These are phyloP conservation scores for Chelonia mydas DNA, from an alignment of 2,797 vertebrate genomes.

Conservation along the genomic window DNA sequence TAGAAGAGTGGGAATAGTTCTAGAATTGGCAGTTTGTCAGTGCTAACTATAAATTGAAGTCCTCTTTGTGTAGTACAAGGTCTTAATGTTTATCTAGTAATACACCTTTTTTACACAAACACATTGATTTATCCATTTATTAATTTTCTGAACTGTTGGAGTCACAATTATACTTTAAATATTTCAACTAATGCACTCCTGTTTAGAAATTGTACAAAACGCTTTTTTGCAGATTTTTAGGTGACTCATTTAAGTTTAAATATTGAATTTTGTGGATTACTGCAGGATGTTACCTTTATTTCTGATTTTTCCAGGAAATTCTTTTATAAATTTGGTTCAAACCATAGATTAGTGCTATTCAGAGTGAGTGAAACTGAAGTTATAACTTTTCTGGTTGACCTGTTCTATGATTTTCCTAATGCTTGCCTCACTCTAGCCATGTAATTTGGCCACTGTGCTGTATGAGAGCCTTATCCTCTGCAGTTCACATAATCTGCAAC, in stretches of 20 bases:
- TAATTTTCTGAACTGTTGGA: not conserved
- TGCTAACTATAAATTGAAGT: not conserved
- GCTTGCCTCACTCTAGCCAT: not conserved
- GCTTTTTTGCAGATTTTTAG: not conserved
- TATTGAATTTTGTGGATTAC: not conserved
- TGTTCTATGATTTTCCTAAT: not conserved
- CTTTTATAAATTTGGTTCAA: not conserved
- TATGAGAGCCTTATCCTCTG: not conserved
- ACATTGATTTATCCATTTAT: not conserved
- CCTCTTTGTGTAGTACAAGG: not conserved
- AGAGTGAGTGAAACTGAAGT: not conserved
- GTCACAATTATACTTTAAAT: not conserved
- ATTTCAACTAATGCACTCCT: not conserved
- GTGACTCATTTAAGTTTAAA: not conserved
- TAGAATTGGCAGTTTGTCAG: not conserved
- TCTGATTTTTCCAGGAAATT: not conserved
- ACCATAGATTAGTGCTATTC: not conserved
- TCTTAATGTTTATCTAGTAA: not conserved
- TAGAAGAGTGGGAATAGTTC: not conserved
- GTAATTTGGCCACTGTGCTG: not conserved
- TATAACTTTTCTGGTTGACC: not conserved
- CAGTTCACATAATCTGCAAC: not conserved
- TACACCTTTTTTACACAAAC: not conserved
- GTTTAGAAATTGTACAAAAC: not conserved
- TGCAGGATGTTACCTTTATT: not conserved